A percentile compares a stretch with the other conserved stretches of the same genome.
phyloP scores from a whole-genome alignment of 2,113 vertebrate species.

The Leptosomus discolor region DNA sequence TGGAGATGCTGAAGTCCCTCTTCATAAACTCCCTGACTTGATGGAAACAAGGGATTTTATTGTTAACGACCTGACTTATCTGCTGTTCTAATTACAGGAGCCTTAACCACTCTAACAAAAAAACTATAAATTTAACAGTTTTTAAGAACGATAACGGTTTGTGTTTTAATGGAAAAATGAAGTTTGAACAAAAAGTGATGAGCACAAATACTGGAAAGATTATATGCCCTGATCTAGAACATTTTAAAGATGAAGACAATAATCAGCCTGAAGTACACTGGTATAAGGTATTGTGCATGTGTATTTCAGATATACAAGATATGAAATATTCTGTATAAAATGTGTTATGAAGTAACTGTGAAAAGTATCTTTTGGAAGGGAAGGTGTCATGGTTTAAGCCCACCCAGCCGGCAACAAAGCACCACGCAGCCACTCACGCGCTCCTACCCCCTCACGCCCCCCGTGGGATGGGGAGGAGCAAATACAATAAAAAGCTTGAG shows the following conservation, averaged over 20 bases:
- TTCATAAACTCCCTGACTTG: not conserved
- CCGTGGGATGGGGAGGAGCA: too few species aligned
- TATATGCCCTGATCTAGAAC: constrained; percentile 75
- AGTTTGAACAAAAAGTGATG: constrained; percentile 30
- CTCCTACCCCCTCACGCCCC: too few species aligned
- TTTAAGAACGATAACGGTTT: constrained; percentile 59
- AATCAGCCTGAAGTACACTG: constrained; percentile 72
- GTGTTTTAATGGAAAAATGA: constrained; percentile 63
- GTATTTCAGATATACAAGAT: not conserved
- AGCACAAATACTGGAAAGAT: constrained; percentile 49
- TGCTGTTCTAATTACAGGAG: constrained; percentile 69
- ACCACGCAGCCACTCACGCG: too few species aligned
- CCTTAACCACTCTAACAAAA: constrained; percentile 40
- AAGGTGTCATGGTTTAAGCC: too few species aligned
- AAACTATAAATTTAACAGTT: constrained; percentile 45
- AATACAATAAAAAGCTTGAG: too few species aligned
- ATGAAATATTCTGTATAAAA: not conserved
- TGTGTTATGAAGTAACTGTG: not conserved
- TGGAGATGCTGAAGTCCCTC: not conserved
- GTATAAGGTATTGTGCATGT: constrained; percentile 80
- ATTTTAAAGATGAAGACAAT: constrained; percentile 68
- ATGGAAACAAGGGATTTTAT: not conserved
- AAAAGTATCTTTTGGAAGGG: not conserved
- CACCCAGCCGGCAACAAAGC: too few species aligned
- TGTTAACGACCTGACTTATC: not conserved